Conservation (phyloP, 1,140 invertebrate genomes). For the Ditylenchus dipsaci region DNA sequence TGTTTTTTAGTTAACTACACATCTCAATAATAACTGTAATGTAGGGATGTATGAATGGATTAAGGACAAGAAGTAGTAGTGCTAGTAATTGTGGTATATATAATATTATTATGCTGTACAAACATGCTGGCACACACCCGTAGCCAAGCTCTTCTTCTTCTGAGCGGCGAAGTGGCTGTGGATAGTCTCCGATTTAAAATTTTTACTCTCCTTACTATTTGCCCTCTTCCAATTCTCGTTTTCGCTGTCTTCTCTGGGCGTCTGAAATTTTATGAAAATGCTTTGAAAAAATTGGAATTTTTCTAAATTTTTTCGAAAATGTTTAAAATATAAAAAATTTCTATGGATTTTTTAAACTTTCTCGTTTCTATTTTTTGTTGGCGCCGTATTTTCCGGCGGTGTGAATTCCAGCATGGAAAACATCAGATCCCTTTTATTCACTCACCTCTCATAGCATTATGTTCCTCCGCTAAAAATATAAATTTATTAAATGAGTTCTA, state of each 20-base stretch:
- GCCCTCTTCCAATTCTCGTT: conserved; percentile 23
- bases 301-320: too few species aligned
- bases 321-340: too few species aligned
- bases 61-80: neutral
- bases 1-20: too few species aligned
- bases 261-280: conserved; percentile 2
- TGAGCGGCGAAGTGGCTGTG: too few species aligned
- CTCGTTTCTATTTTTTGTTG: too few species aligned
- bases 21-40: too few species aligned
- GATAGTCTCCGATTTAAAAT: too few species aligned
- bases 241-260: conserved; percentile 22
- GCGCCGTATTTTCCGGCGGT: too few species aligned
- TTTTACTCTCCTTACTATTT: neutral
- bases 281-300: too few species aligned
- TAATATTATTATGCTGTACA: conserved; percentile 1
- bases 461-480: conserved; percentile 14
- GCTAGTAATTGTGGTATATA: neutral
- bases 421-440: neutral
- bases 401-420: too few species aligned
- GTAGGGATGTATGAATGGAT: neutral
- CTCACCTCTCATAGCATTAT: conserved; percentile 22
- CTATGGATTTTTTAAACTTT: too few species aligned
- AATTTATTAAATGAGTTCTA: too few species aligned
- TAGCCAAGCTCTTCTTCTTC: neutral
- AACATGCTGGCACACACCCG: neutral